Conservation (phyloP, 2,888 invertebrate species). For the Ganaspis brasiliensis region DNA sequence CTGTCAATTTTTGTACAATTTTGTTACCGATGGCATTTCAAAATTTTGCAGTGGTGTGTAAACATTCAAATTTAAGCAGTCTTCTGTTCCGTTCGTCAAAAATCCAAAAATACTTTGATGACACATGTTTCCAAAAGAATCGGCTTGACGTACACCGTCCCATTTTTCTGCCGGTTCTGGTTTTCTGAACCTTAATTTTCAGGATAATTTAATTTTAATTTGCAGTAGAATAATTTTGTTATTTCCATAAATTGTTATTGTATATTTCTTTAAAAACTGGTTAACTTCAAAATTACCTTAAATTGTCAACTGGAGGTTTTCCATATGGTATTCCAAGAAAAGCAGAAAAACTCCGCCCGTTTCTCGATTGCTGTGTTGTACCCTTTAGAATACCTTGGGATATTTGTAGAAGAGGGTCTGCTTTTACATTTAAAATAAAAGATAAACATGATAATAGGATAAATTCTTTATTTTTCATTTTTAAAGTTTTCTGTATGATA, state of each 20-base stretch:
- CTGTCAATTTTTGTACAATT: not conserved
- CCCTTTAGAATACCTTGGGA: slow-evolving; percentile 76
- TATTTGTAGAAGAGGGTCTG: slow-evolving; percentile 65
- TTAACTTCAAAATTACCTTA: slow-evolving; percentile 73
- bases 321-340: slow-evolving; percentile 79
- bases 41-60: slow-evolving; percentile 46
- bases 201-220: too few relatives aligned
- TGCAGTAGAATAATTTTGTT: too few relatives aligned
- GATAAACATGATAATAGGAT: too few relatives aligned
- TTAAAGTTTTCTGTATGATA: too few relatives aligned
- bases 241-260: too few relatives aligned
- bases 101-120: slow-evolving; percentile 34
- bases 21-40: not conserved
- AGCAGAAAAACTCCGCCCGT: slow-evolving; percentile 70
- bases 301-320: slow-evolving; percentile 76
- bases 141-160: slow-evolving; percentile 48
- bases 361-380: slow-evolving; percentile 60
- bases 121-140: slow-evolving; percentile 43
- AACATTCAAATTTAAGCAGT: slow-evolving; percentile 54
- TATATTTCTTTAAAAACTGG: too few relatives aligned
- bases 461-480: too few relatives aligned
- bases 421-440: not conserved
- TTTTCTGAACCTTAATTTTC: slow-evolving; percentile 7
- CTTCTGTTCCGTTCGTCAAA: not conserved
- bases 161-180: slow-evolving; percentile 48